phyloP scores from a whole-genome alignment of 2,797 vertebrate genomes.

The Hoplostethus atlanticus region DNA sequence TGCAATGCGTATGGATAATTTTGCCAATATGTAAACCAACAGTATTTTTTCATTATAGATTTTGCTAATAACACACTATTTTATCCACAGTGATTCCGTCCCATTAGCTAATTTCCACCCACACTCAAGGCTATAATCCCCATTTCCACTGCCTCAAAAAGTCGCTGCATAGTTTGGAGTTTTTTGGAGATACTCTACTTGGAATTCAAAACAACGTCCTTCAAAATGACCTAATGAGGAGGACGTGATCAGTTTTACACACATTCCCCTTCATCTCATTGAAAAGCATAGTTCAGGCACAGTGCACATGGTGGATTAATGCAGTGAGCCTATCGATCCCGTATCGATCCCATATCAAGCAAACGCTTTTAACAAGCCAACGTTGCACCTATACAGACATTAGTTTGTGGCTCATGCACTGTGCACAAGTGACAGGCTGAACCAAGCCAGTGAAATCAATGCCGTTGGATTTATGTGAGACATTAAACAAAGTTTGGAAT shows the following conservation, averaged over 20 bases:
- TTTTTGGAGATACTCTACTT: constrained; percentile 39
- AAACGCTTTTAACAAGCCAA: constrained; percentile 48
- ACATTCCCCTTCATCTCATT: constrained; percentile 44
- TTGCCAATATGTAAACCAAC: constrained; percentile 57
- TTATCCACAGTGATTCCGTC: constrained; percentile 33
- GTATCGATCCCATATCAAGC: constrained; percentile 65
- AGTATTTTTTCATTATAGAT: constrained; percentile 54
- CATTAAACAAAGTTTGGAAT: constrained; percentile 72
- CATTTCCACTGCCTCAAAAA: constrained; percentile 19
- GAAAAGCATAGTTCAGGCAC: constrained; percentile 38
- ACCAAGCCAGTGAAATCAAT: constrained; percentile 55
- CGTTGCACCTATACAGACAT: constrained; percentile 55
- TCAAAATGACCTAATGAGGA: constrained; percentile 40
- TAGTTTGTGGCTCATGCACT: constrained; percentile 57
- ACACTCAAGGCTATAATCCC: constrained; percentile 33
- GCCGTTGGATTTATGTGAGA: constrained; percentile 64
- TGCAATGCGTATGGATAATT: constrained; percentile 58
- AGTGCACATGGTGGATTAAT: constrained; percentile 60
- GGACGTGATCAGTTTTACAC: constrained; percentile 43
- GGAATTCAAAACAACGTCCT: constrained; percentile 44
- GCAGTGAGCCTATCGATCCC: constrained; percentile 65
- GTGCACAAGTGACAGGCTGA: constrained; percentile 61
- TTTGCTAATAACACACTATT: constrained; percentile 31
- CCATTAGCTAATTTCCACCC: constrained; percentile 17
- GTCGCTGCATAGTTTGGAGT: constrained; percentile 27